Percentiles rank a stretch among this genome's conserved stretches.
These are phyloP conservation scores for Tipula unca DNA, from an alignment of 2,888 invertebrate genomes.

Conservation along the genomic window DNA sequence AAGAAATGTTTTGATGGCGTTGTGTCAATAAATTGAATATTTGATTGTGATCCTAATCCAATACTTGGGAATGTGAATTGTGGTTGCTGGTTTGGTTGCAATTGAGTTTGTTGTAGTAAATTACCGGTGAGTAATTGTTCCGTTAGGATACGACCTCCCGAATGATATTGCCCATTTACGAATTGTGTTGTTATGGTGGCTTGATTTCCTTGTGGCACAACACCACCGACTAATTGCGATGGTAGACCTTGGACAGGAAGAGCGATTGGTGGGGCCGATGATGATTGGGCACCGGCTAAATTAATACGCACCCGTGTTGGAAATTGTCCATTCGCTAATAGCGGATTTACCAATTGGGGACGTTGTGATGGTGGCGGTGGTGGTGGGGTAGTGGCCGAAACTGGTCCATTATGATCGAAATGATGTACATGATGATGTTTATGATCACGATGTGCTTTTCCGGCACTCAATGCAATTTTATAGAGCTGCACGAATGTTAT, in stretches of 20 bases:
- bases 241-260: constrained; percentile 43
- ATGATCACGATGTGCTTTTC: constrained; percentile 79
- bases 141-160: constrained; percentile 47
- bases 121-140: constrained; percentile 44
- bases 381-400: constrained; percentile 49
- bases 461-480: constrained; percentile 71
- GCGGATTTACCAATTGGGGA: constrained; percentile 44
- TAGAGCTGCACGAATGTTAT: constrained; percentile 74
- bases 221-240: constrained; percentile 23
- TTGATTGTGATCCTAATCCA: constrained; percentile 31
- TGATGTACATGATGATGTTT: constrained; percentile 81
- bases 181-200: constrained; percentile 45
- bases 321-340: constrained; percentile 54
- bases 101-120: constrained; percentile 23
- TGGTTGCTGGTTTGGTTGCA: constrained; percentile 26
- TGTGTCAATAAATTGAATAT: constrained; percentile 55
- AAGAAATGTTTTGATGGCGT: constrained; percentile 19
- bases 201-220: constrained; percentile 24
- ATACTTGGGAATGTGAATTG: constrained; percentile 31
- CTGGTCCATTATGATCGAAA: constrained; percentile 64
- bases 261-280: constrained; percentile 46
- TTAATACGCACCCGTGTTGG: constrained; percentile 47
- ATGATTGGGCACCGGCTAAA: constrained; percentile 39
- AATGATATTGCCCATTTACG: constrained; percentile 54
- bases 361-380: constrained; percentile 44